Percentiles rank a stretch among this genome's conserved stretches.
phyloP scores from a whole-genome alignment of 2,888 invertebrate species.

The Aplocera efformata region DNA sequence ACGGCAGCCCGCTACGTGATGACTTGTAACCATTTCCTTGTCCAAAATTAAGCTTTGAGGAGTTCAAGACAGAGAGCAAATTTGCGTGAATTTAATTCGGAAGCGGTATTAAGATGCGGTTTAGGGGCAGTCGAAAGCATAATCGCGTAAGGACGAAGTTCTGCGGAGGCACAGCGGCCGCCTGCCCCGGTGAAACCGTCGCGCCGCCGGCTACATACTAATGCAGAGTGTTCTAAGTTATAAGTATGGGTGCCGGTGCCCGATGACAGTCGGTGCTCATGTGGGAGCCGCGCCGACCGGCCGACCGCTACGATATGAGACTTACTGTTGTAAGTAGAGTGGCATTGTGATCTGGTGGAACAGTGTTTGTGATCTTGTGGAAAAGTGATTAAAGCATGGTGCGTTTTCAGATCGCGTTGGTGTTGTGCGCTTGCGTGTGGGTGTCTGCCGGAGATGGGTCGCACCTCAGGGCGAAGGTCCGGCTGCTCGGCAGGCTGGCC shows the following conservation, averaged over 20 bases:
- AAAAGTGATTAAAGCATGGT: constrained; percentile 35
- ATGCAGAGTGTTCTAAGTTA: constrained; percentile 59
- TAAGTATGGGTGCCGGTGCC: constrained; percentile 64
- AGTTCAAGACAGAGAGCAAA: constrained; percentile 28
- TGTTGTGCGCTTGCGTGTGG: constrained; percentile 57
- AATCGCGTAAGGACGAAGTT: constrained; percentile 57
- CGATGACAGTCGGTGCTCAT: constrained; percentile 52
- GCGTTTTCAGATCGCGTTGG: constrained; percentile 66
- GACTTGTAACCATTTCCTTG: constrained; percentile 20
- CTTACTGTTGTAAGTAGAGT: constrained; percentile 57
- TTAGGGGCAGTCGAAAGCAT: constrained; percentile 64
- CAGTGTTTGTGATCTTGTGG: constrained; percentile 14
- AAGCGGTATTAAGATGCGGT: constrained; percentile 43
- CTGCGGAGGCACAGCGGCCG: constrained; percentile 51
- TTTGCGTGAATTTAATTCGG: constrained; percentile 30
- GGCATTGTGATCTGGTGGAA: constrained; percentile 34
- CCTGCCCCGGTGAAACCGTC: constrained; percentile 61
- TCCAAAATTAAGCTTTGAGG: constrained; percentile 33
- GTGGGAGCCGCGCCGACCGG: constrained; percentile 54
- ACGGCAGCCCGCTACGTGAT: constrained; percentile 60
- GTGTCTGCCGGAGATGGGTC: constrained; percentile 49
- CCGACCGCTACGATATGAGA: constrained; percentile 62
- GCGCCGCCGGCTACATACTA: constrained; percentile 68
- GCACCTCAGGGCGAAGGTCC: constrained; percentile 57
- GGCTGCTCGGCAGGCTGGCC: constrained; percentile 48